A percentile compares a stretch with the other conserved stretches of the same genome.
phyloP scores from a whole-genome alignment of 2,888 invertebrate species.

The Busseola fusca region DNA sequence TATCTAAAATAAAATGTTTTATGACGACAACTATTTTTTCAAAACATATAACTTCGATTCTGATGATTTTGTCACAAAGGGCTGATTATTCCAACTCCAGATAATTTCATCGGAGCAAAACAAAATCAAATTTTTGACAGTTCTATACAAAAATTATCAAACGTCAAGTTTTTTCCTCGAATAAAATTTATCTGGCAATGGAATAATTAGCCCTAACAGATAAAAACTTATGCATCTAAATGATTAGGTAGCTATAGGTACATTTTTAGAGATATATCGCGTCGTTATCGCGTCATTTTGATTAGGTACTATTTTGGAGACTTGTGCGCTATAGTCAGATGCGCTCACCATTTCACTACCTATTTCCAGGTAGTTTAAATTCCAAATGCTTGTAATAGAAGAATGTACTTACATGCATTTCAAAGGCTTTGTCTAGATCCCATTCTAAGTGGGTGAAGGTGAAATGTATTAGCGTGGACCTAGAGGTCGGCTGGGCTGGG shows the following conservation, averaged over 20 bases:
- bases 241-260: not conserved
- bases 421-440: constrained; percentile 46
- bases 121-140: too few relatives aligned
- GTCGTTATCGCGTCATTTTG: not conserved
- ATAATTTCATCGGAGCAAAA: too few relatives aligned
- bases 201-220: too few relatives aligned
- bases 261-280: not conserved
- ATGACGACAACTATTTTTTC: too few relatives aligned
- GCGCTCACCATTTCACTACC: not conserved
- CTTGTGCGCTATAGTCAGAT: not conserved
- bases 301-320: not conserved
- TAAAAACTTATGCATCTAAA: not conserved
- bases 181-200: too few relatives aligned
- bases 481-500: constrained; percentile 6
- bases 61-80: not conserved
- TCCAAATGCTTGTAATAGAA: constrained; percentile 5
- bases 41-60: too few relatives aligned
- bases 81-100: too few relatives aligned
- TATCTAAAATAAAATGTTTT: too few relatives aligned
- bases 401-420: constrained; percentile 45
- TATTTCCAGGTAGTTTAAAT: constrained; percentile 1
- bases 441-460: constrained; percentile 41
- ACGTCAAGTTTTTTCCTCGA: too few relatives aligned
- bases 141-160: too few relatives aligned
- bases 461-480: constrained; percentile 30